Conservation (phyloP, 2,888 invertebrate species). For the Lydus trimaculatus region DNA sequence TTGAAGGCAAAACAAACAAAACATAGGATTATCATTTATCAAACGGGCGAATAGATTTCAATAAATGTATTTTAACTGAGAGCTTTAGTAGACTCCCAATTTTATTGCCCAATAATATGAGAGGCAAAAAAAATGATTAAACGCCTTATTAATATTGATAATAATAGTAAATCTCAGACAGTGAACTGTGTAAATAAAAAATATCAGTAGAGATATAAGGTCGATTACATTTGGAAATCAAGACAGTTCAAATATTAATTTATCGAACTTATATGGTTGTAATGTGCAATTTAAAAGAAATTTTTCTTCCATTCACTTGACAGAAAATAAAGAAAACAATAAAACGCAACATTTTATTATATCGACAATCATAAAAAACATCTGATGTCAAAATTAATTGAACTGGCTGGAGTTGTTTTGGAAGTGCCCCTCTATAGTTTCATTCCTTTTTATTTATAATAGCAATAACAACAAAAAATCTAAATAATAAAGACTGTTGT, state of each 20-base stretch:
- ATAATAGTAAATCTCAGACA: not conserved
- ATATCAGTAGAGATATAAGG: not conserved
- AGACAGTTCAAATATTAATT: slow-evolving; percentile 4
- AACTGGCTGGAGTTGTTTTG: not conserved
- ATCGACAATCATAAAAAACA: not conserved
- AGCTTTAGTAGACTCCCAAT: not conserved
- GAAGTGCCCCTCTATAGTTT: not conserved
- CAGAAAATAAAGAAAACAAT: not conserved
- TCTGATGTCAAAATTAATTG: slow-evolving; percentile 1
- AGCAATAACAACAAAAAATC: not conserved
- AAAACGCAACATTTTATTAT: not conserved
- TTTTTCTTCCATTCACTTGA: not conserved
- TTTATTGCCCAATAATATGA: too few relatives aligned
- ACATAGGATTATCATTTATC: not conserved
- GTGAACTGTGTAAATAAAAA: not conserved
- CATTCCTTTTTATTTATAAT: too few relatives aligned
- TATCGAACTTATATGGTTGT: not conserved
- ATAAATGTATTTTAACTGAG: not conserved
- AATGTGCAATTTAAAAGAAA: not conserved
- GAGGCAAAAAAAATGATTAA: not conserved
- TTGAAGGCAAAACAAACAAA: not conserved
- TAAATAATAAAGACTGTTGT: not conserved
- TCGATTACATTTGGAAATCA: not conserved
- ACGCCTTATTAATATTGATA: not conserved
- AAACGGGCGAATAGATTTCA: not conserved